Evolutionary conservation across 2,113 vertebrate species (phyloP), one percentile per base, ranked within the genome.

Genomic region (Nycticebus coucang): DNA sequence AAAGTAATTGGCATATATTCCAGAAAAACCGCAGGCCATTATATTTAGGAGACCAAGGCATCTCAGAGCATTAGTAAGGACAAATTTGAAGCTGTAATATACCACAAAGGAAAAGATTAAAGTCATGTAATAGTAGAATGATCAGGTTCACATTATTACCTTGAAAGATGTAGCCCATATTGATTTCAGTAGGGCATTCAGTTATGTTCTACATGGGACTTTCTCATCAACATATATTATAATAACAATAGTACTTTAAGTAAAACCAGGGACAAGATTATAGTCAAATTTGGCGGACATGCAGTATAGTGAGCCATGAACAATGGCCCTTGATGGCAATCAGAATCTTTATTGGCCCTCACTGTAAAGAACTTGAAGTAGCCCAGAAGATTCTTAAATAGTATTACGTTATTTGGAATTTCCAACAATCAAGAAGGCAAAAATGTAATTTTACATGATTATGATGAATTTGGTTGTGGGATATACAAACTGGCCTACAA

Each of bases 1-100:
- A 84, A 94, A 74, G 15, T 62, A 93, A 91, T 26, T 95, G 87
- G 78, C 79, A 95, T 19, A 83, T 71, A 83, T 71, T 55, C 57
- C 59, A 72, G 64, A 53, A 89, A 74, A 83, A 86, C 7, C n/a
- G 89, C 24, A 91, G 59, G 55, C 11, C 24, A 72, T 94, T 84
- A 68, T 93, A 72, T 74, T 91, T 89, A 78, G 66, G 45, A 93
- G 33, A 81, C 55, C 8, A 30, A n/a, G 11, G 6, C 21, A 86
- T 78, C 13, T 7, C 35, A 68, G 21, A 89, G 10, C 41, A 96
- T 92, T 89, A 82, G 21, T 75, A 66, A 83, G 55, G 59, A 19
- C 14, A 90, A 72, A 79, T 74, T 79, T 89, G 59, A 6, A 93
- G 15, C 22, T 79, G 79, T 50, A 50, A 33, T 81, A 45, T 89